phyloP scores from a whole-genome alignment of 2,797 vertebrate species.

The Pangasius krempfi region DNA sequence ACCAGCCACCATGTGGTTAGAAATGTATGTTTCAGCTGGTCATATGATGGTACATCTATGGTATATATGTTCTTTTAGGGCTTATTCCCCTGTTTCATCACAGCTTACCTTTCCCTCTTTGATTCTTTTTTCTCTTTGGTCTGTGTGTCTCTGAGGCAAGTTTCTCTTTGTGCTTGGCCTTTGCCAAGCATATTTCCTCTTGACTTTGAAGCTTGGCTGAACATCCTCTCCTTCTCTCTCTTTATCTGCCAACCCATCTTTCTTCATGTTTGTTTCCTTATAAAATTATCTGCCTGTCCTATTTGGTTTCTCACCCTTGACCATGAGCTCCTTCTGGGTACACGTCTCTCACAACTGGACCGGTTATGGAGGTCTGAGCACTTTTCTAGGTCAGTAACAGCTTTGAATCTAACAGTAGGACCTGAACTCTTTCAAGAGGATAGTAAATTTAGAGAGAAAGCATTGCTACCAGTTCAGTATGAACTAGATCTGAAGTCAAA shows the following conservation, averaged over 20 bases:
- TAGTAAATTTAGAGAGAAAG: conserved; percentile 5
- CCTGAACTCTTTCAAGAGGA: conserved; percentile 16
- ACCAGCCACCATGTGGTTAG: not conserved
- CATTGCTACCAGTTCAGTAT: conserved; percentile 8
- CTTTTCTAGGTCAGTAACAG: conserved; percentile 56
- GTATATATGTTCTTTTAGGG: conserved; percentile 20
- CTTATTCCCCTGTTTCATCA: conserved; percentile 37
- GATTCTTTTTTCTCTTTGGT: conserved; percentile 53
- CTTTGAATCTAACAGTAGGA: conserved; percentile 30
- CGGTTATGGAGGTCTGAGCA: conserved; percentile 38
- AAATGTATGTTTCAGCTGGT: conserved; percentile 5
- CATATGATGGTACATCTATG: conserved; percentile 6
- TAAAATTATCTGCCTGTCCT: conserved; percentile 61
- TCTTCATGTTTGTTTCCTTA: conserved; percentile 57
- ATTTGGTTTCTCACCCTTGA: conserved; percentile 62
- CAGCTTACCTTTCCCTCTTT: conserved; percentile 49
- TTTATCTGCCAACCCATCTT: conserved; percentile 42
- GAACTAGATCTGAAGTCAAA: not conserved
- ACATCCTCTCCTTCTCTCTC: conserved; percentile 42
- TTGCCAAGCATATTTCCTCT: conserved; percentile 47
- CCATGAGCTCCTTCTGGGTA: conserved; percentile 42
- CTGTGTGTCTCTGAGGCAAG: conserved; percentile 43
- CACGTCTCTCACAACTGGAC: conserved; percentile 51
- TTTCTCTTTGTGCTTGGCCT: conserved; percentile 47
- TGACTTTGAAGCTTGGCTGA: conserved; percentile 60